Conservation (phyloP, 2,113 vertebrate species). For the Rhinogobius similis region DNA sequence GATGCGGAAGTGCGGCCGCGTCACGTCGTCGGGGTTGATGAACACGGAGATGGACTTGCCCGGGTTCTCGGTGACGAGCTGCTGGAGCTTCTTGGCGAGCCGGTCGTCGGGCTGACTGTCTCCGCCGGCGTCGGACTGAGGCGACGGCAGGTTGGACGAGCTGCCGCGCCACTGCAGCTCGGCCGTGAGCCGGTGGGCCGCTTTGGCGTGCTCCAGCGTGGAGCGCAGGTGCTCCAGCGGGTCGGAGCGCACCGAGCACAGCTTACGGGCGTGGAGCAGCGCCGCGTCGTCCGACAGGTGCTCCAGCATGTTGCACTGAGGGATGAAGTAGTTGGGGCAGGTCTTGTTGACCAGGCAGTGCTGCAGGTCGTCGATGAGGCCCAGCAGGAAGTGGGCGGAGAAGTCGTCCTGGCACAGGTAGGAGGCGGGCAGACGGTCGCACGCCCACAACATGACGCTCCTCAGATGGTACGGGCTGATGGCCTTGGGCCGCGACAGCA, state of each 20-base stretch:
- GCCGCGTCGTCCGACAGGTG: slow-evolving; percentile 89
- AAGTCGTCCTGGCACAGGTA: slow-evolving; percentile 91
- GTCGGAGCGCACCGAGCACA: slow-evolving; percentile 92
- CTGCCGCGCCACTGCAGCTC: slow-evolving; percentile 89
- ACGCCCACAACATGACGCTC: slow-evolving; percentile 98
- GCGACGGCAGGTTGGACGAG: slow-evolving; percentile 81
- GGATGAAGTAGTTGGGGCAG: slow-evolving; percentile 98
- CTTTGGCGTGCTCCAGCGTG: slow-evolving; percentile 92
- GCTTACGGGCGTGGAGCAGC: slow-evolving; percentile 89
- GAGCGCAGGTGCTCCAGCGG: slow-evolving; percentile 91
- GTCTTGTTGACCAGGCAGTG: slow-evolving; percentile 95
- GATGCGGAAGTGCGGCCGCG: slow-evolving; percentile 95
- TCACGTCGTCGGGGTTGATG: slow-evolving; percentile 97
- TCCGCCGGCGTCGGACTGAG: slow-evolving; percentile 83
- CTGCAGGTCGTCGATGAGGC: slow-evolving; percentile 95
- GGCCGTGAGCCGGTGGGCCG: slow-evolving; percentile 87
- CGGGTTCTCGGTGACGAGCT: slow-evolving; percentile 96
- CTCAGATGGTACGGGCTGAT: slow-evolving; percentile 95
- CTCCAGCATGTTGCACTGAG: slow-evolving; percentile 98
- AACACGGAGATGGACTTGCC: slow-evolving; percentile 98
- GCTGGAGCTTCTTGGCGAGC: slow-evolving; percentile 96
- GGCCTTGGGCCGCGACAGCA: slow-evolving; percentile 91
- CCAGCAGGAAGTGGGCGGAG: slow-evolving; percentile 90
- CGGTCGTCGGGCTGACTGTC: slow-evolving; percentile 89
- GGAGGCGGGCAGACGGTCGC: slow-evolving; percentile 90